Conservation (phyloP, 2,113 vertebrate genomes). For the Lepus americanus region DNA sequence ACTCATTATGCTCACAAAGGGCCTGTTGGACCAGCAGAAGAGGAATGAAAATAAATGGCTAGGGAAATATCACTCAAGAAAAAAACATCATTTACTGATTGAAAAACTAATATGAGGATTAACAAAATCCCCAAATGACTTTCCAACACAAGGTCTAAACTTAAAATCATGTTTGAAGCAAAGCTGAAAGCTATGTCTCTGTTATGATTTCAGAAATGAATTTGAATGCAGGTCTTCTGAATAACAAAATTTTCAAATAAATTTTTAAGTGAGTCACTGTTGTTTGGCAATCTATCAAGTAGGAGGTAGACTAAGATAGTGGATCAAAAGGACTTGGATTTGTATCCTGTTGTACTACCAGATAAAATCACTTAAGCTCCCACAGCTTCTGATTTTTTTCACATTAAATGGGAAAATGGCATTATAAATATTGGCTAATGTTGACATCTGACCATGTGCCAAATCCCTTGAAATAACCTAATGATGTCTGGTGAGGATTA, state of each 20-base stretch:
- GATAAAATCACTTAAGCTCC: neutral
- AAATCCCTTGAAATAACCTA: neutral
- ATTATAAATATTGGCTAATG: neutral
- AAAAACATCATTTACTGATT: slow-evolving; percentile 65
- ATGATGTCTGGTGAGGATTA: neutral
- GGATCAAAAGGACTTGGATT: neutral
- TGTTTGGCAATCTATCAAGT: neutral
- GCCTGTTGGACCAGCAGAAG: slow-evolving; percentile 73
- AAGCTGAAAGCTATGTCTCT: neutral
- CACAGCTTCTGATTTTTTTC: neutral
- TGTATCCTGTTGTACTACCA: neutral
- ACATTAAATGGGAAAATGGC: neutral
- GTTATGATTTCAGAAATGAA: neutral
- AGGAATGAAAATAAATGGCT: slow-evolving; percentile 77
- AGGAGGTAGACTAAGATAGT: neutral
- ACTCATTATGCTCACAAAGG: slow-evolving; percentile 79
- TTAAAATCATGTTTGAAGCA: slow-evolving; percentile 59
- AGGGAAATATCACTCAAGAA: slow-evolving; percentile 71
- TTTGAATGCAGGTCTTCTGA: neutral
- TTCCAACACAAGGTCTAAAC: slow-evolving; percentile 42
- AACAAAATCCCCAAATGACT: slow-evolving; percentile 49
- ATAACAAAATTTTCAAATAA: neutral
- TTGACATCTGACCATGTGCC: neutral
- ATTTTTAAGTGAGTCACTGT: neutral
- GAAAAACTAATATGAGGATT: slow-evolving; percentile 72